Conservation (phyloP, 37 sponge, comb jelly and placozoan genomes). For the Aplysina aerophoba region DNA sequence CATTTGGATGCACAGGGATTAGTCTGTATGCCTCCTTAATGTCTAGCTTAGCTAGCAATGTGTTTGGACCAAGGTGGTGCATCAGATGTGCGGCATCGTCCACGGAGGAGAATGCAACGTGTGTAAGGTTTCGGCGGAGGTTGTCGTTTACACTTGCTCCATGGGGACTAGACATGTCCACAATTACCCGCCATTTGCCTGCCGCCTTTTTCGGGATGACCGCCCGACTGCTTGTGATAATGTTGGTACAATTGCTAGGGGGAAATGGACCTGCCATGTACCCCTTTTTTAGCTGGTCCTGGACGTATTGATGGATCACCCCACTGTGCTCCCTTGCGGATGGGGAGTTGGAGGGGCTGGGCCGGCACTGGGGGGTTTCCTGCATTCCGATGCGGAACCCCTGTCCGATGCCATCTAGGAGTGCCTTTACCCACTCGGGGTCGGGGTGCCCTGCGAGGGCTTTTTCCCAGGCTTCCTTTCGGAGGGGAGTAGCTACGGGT, state of each 20-base stretch:
- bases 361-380: not conserved
- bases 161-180: not conserved
- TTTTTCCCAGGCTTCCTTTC: not conserved
- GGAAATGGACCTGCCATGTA: slow-evolving; percentile 30
- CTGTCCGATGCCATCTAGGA: not conserved
- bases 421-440: not conserved
- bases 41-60: not conserved
- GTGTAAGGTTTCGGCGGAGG: slow-evolving; percentile 24
- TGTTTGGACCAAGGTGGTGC: not conserved
- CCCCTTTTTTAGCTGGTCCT: slow-evolving; percentile 1
- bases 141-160: slow-evolving; percentile 15
- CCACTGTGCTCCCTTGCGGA: not conserved
- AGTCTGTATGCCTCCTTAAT: not conserved
- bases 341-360: not conserved
- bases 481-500: slow-evolving; percentile 12
- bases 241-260: not conserved
- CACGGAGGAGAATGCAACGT: slow-evolving; percentile 11
- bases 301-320: not conserved
- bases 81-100: slow-evolving; percentile 15
- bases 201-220: slow-evolving; percentile 18
- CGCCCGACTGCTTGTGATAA: not conserved
- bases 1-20: slow-evolving; percentile 2
- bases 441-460: slow-evolving; percentile 4
- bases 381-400: slow-evolving; percentile 8
- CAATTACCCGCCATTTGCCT: slow-evolving; percentile 8